A percentile compares a stretch with the other conserved stretches of the same genome.
Conservation (phyloP, 2,888 invertebrate genomes). For the Pristionchus entomophagus region DNA sequence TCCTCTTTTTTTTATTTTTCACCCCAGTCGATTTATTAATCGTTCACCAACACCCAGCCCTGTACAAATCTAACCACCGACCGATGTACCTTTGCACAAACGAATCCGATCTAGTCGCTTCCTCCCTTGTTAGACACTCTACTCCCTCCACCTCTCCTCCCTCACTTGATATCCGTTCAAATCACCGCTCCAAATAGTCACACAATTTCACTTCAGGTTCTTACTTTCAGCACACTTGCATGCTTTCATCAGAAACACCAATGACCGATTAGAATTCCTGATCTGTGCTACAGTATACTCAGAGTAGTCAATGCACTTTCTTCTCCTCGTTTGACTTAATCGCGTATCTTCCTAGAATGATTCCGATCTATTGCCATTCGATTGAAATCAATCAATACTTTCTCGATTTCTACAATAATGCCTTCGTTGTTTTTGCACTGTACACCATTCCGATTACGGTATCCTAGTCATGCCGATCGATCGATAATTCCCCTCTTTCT, state of each 20-base stretch:
- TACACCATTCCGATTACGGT: not conserved
- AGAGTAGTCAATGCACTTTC: no score
- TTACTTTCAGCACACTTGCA: not conserved
- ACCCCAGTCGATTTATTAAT: not conserved
- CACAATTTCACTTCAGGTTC: not conserved
- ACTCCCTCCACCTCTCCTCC: no score
- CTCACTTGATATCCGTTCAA: not conserved
- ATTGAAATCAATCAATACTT: not conserved
- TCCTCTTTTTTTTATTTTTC: no score
- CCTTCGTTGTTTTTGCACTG: not conserved
- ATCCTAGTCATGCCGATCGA: no score
- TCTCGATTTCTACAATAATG: not conserved
- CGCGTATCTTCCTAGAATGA: not conserved
- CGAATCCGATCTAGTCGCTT: no score
- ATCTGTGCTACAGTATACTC: not conserved
- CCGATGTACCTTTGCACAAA: no score
- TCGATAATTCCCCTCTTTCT: not conserved
- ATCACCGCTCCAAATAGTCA: conserved; percentile 6
- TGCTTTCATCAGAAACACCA: not conserved
- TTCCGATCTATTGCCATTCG: not conserved
- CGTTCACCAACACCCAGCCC: not conserved
- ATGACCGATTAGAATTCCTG: not conserved
- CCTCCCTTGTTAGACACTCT: not conserved
- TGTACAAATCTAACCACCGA: not conserved
- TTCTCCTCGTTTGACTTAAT: not conserved